phyloP scores from a whole-genome alignment of 1,140 invertebrate species.

The Bombus cullumanus region DNA sequence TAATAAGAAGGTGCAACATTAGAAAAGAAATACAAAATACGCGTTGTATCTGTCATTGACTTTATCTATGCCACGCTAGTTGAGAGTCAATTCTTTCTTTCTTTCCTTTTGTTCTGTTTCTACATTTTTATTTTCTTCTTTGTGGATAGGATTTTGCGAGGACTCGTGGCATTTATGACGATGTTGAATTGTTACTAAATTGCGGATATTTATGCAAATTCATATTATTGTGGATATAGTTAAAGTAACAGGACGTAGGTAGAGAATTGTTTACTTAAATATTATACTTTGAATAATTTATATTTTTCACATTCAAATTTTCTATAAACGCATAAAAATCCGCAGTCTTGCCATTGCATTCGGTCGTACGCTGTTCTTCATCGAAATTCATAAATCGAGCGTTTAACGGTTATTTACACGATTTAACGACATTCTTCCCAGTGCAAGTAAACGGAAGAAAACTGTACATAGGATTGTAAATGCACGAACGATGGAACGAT shows the following conservation, averaged over 20 bases:
- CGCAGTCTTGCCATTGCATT: neutral
- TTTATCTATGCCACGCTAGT: too few species aligned
- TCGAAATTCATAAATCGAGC: neutral
- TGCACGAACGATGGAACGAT: slow-evolving; percentile 20
- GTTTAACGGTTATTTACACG: neutral
- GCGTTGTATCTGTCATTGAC: too few species aligned
- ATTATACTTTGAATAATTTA: neutral
- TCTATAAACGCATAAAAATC: neutral
- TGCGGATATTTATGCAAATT: neutral
- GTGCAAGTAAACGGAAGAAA: neutral
- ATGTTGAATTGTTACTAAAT: too few species aligned
- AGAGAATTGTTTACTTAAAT: neutral
- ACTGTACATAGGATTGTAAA: slow-evolving; percentile 41
- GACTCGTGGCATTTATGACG: neutral
- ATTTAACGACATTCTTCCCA: neutral
- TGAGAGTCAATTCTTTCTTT: neutral
- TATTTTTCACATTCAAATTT: neutral
- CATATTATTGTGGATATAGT: neutral
- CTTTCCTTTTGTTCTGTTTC: neutral
- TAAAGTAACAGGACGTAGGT: neutral
- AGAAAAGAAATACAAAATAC: too few species aligned
- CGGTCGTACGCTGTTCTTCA: neutral
- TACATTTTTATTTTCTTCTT: neutral
- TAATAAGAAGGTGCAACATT: too few species aligned
- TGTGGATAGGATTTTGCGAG: neutral